These are phyloP conservation scores for Cinara cedri DNA, from an alignment of 2,888 invertebrate genomes.

Conservation along the genomic window DNA sequence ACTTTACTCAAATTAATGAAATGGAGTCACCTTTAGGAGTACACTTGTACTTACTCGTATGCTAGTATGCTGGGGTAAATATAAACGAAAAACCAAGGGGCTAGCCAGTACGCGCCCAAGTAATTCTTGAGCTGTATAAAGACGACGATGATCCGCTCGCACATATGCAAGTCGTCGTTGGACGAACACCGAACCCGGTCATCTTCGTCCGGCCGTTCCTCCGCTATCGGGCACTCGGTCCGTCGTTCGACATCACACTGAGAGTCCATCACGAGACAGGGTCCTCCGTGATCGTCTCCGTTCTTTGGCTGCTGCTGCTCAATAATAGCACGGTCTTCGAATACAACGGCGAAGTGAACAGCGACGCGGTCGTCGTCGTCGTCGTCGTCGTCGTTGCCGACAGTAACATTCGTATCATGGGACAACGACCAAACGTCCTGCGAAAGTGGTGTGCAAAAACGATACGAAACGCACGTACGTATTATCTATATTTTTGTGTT, in stretches of 20 bases:
- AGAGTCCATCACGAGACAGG: not conserved
- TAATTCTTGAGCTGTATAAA: constrained; percentile 43
- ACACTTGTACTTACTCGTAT: constrained; percentile 50
- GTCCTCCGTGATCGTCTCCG: constrained; percentile 3
- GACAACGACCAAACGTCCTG: not conserved
- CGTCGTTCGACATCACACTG: constrained; percentile 2
- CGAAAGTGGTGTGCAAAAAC: too few relatives aligned
- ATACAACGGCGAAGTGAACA: not conserved
- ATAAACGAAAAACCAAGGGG: constrained; percentile 45
- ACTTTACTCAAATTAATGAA: too few relatives aligned
- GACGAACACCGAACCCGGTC: not conserved
- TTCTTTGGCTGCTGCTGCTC: not conserved
- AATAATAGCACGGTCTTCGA: not conserved
- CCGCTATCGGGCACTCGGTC: not conserved
- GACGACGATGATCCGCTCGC: constrained; percentile 35
- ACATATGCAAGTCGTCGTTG: constrained; percentile 7
- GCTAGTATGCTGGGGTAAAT: constrained; percentile 45
- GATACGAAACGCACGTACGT: too few relatives aligned
- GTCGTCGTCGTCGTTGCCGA: not conserved
- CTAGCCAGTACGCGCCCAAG: constrained; percentile 43
- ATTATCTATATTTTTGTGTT: too few relatives aligned
- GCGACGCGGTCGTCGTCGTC: not conserved
- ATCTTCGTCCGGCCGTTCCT: too few relatives aligned
- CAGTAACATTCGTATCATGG: constrained; percentile 1
- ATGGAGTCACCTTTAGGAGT: too few relatives aligned